Evolutionary conservation across 2,888 invertebrate genomes (phyloP).

Genomic region (Holacanthella duospinosa): DNA sequence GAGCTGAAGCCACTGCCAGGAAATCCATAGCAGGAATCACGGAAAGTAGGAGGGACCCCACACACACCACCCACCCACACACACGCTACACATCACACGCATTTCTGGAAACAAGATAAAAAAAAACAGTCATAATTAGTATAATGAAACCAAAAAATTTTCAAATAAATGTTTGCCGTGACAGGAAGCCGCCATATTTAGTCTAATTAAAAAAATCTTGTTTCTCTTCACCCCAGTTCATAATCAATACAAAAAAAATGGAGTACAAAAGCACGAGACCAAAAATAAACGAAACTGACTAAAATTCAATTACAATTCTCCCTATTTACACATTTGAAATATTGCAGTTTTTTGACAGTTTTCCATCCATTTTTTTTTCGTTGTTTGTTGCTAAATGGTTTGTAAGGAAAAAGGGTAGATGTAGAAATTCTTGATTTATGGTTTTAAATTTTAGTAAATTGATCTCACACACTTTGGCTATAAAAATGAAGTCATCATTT

Average conservation of each 20-base stretch:
- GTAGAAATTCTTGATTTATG: neutral
- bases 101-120: neutral
- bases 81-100: neutral
- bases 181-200: too few relatives aligned
- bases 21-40: neutral
- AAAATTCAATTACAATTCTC: neutral
- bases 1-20: neutral
- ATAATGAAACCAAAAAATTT: too few relatives aligned
- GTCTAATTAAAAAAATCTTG: too few relatives aligned
- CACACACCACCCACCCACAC: neutral
- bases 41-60: neutral
- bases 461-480: neutral
- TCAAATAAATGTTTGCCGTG: too few relatives aligned
- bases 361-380: neutral
- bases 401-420: neutral
- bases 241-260: neutral
- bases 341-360: too few relatives aligned
- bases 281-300: too few relatives aligned
- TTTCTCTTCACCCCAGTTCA: neutral
- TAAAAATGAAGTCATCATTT: neutral
- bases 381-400: neutral
- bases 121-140: too few relatives aligned
- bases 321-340: too few relatives aligned
- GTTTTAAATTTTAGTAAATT: neutral
- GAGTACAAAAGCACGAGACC: too few relatives aligned